A percentile compares a stretch with the other conserved stretches of the same genome.
These are phyloP conservation scores for Drosophila sp. DNA, from an alignment of 1,140 invertebrate species.

Conservation along the genomic window DNA sequence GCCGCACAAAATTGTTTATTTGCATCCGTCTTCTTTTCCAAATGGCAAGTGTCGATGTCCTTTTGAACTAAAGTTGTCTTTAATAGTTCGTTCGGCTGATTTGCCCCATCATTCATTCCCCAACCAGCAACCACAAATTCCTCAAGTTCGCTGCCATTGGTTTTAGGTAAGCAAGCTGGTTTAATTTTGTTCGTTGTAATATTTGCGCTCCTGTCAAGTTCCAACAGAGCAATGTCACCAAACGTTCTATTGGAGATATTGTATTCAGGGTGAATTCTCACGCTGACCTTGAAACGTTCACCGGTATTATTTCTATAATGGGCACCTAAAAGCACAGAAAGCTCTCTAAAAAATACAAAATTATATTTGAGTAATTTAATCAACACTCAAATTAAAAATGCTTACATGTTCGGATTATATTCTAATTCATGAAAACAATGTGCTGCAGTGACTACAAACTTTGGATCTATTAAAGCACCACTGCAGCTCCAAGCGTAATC, in stretches of 20 bases:
- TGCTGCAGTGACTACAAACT: conserved; percentile 25
- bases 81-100: not conserved
- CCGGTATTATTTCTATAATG: not conserved
- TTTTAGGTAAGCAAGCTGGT: conserved; percentile 21
- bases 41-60: not conserved
- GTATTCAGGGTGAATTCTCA: not conserved
- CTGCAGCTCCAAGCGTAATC: not conserved
- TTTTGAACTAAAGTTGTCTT: not conserved
- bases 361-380: not conserved
- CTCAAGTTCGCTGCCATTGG: not conserved
- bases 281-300: not conserved
- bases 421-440: conserved; percentile 11
- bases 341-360: conserved; percentile 3
- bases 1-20: conserved; percentile 10
- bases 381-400: not conserved
- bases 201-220: not conserved
- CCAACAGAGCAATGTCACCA: conserved; percentile 12
- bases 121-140: conserved; percentile 10
- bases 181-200: conserved; percentile 8
- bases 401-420: not conserved
- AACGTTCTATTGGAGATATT: too few relatives aligned
- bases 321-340: conserved; percentile 10
- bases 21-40: not conserved
- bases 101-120: not conserved
- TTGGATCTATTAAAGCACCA: conserved; percentile 13